Percentiles rank a stretch among this genome's conserved stretches.
These are phyloP conservation scores for Coendou prehensilis DNA, from an alignment of 2,797 vertebrate genomes.

Conservation along the genomic window DNA sequence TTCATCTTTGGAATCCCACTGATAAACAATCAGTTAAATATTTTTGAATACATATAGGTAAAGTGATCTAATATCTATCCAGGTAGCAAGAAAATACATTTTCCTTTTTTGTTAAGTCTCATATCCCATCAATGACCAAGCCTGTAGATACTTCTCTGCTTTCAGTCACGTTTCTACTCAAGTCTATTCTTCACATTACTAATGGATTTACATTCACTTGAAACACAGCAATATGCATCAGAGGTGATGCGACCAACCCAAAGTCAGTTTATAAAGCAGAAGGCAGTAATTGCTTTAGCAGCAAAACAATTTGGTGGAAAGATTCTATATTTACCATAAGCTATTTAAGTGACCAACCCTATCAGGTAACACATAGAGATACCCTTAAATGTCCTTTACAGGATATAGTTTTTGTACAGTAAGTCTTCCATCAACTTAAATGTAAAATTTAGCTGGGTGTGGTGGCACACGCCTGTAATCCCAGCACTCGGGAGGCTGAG, in stretches of 20 bases:
- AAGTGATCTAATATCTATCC: neutral
- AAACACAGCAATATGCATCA: neutral
- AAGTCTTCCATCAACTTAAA: slow-evolving; percentile 37
- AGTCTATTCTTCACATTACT: neutral
- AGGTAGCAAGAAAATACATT: neutral
- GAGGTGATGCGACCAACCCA: neutral
- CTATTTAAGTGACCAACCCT: neutral
- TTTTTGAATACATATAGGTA: neutral
- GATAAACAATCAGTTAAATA: neutral
- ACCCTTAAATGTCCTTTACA: neutral
- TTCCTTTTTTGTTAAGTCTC: neutral
- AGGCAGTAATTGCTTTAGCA: neutral
- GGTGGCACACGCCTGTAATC: neutral
- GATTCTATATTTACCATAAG: neutral
- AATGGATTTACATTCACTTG: slow-evolving; percentile 2
- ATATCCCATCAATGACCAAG: neutral
- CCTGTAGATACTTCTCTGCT: neutral
- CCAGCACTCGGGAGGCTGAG: neutral
- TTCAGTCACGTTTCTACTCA: neutral
- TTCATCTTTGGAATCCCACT: neutral
- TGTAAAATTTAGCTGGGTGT: neutral
- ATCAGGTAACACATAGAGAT: neutral
- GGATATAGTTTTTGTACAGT: neutral
- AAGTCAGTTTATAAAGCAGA: slow-evolving; percentile 15
- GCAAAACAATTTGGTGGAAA: slow-evolving; percentile 5